A percentile compares a stretch with the other conserved stretches of the same genome.
Conservation (phyloP, 2,113 vertebrate genomes). For the Edolisoma coerulescens region DNA sequence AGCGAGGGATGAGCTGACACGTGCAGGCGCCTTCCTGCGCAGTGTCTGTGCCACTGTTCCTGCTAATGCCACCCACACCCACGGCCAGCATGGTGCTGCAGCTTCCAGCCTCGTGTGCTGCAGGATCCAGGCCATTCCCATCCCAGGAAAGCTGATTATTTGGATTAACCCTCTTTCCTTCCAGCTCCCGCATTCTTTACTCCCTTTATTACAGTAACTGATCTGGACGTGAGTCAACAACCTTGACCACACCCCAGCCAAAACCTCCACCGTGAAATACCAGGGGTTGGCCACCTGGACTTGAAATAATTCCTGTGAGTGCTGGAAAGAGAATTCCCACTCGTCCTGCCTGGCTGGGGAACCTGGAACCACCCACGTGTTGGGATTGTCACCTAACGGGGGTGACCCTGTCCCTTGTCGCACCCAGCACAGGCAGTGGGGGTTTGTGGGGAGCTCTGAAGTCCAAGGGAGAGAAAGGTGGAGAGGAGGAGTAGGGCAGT, state of each 20-base stretch:
- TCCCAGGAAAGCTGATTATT: constrained; percentile 15
- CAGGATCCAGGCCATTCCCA: constrained; percentile 43
- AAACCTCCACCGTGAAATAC: background rate
- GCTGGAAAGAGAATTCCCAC: background rate
- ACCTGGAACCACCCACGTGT: rapidly evolving
- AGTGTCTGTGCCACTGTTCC: background rate
- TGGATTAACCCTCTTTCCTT: constrained; percentile 29
- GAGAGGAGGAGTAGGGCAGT: background rate
- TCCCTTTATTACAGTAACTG: background rate
- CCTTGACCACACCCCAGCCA: background rate
- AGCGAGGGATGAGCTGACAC: background rate
- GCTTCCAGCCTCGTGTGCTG: background rate
- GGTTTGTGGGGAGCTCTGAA: background rate
- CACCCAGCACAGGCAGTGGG: background rate
- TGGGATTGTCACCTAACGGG: background rate
- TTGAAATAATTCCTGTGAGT: background rate
- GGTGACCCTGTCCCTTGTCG: background rate
- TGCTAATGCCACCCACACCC: background rate
- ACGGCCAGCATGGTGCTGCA: background rate
- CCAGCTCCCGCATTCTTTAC: background rate
- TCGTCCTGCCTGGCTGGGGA: background rate
- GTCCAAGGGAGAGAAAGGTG: background rate
- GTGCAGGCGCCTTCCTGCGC: background rate
- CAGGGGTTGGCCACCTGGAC: background rate
- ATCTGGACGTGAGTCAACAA: background rate